These are phyloP conservation scores for Tachina grossa DNA, from an alignment of 2,888 invertebrate genomes.

Conservation along the genomic window DNA sequence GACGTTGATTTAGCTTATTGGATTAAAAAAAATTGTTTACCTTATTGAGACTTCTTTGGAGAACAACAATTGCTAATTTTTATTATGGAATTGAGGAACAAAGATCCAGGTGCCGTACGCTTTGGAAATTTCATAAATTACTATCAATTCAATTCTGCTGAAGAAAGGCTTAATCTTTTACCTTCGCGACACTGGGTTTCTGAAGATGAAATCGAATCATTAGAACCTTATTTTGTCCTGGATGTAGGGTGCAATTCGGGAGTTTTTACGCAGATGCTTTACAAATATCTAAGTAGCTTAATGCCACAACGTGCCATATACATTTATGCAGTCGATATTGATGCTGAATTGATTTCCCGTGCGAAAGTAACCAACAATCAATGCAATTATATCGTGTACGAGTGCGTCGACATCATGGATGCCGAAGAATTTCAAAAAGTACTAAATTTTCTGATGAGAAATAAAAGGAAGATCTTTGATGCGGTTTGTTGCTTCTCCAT, in stretches of 20 bases:
- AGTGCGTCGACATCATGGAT: slow-evolving; percentile 86
- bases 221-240: slow-evolving; percentile 84
- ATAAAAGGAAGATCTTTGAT: slow-evolving; percentile 85
- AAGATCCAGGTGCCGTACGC: slow-evolving; percentile 90
- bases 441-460: slow-evolving; percentile 83
- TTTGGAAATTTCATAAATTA: slow-evolving; percentile 95
- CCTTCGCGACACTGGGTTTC: slow-evolving; percentile 83
- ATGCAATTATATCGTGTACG: slow-evolving; percentile 84
- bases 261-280: slow-evolving; percentile 85
- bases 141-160: slow-evolving; percentile 90
- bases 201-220: slow-evolving; percentile 47
- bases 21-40: slow-evolving; percentile 19
- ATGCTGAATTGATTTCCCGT: slow-evolving; percentile 87
- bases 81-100: slow-evolving; percentile 78
- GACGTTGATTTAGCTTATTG: too few relatives aligned
- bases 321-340: slow-evolving; percentile 89
- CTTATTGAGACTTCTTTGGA: neutral
- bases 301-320: slow-evolving; percentile 72
- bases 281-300: slow-evolving; percentile 71
- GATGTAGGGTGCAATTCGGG: slow-evolving; percentile 88
- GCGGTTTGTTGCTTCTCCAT: slow-evolving; percentile 91
- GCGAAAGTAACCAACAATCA: slow-evolving; percentile 85
- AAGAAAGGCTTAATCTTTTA: slow-evolving; percentile 87
- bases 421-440: slow-evolving; percentile 81
- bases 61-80: neutral